A percentile compares a stretch with the other conserved stretches of the same genome.
Conservation (phyloP, 2,797 vertebrate genomes). For the Hoplostethus atlanticus region DNA sequence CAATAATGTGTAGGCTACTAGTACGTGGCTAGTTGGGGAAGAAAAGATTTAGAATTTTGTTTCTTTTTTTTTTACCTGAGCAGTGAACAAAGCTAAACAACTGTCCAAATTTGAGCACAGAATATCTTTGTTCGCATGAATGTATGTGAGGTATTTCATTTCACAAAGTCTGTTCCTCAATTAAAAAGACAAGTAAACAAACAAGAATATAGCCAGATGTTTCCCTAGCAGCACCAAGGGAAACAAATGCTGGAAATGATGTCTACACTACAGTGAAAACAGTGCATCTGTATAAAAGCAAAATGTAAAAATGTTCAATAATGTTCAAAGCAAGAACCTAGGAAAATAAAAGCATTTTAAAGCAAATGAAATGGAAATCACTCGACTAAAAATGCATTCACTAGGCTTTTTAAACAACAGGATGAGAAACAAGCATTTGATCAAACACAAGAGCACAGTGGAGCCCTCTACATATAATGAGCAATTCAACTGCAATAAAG, state of each 20-base stretch:
- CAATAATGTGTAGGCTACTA: slow-evolving; percentile 74
- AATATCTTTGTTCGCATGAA: slow-evolving; percentile 64
- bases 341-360: slow-evolving; percentile 70
- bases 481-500: slow-evolving; percentile 37
- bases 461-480: slow-evolving; percentile 46
- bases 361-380: slow-evolving; percentile 60
- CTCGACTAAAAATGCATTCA: slow-evolving; percentile 36
- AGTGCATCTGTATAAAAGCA: slow-evolving; percentile 64
- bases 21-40: slow-evolving; percentile 67
- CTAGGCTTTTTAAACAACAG: slow-evolving; percentile 52
- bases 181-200: slow-evolving; percentile 66
- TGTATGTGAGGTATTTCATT: slow-evolving; percentile 70
- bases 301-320: slow-evolving; percentile 56
- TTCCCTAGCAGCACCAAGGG: slow-evolving; percentile 70
- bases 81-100: slow-evolving; percentile 70
- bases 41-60: slow-evolving; percentile 45
- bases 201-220: slow-evolving; percentile 63
- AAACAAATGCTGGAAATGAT: slow-evolving; percentile 54
- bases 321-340: slow-evolving; percentile 30
- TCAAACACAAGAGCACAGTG: slow-evolving; percentile 27
- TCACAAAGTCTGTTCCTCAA: slow-evolving; percentile 58
- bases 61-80: slow-evolving; percentile 75
- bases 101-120: slow-evolving; percentile 68
- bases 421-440: slow-evolving; percentile 37
- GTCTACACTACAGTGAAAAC: slow-evolving; percentile 59